These are phyloP conservation scores for Bellardia pandia DNA, from an alignment of 2,888 invertebrate genomes.

Conservation along the genomic window DNA sequence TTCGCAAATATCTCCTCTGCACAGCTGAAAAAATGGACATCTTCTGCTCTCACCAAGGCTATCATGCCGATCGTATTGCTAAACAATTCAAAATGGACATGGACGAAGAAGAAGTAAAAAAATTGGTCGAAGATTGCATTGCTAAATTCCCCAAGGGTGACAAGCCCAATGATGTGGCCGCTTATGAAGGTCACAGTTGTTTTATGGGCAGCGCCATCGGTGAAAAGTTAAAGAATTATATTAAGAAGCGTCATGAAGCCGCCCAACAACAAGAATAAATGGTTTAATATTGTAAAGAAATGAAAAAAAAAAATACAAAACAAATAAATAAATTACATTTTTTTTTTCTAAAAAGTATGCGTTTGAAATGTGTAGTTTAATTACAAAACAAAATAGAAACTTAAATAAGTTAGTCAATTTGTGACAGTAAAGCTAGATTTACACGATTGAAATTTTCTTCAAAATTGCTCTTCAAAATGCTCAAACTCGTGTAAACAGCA, in stretches of 20 bases:
- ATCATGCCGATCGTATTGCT: slow-evolving; percentile 80
- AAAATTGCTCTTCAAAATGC: too few relatives aligned
- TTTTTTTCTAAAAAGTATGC: not conserved
- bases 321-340: not conserved
- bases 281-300: not conserved
- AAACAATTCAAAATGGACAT: slow-evolving; percentile 82
- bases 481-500: too few relatives aligned
- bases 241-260: slow-evolving; percentile 77
- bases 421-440: too few relatives aligned
- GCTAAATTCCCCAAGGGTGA: slow-evolving; percentile 80
- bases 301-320: not conserved
- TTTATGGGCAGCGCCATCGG: slow-evolving; percentile 81
- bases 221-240: slow-evolving; percentile 78
- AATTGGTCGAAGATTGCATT: slow-evolving; percentile 79
- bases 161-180: slow-evolving; percentile 79
- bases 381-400: too few relatives aligned
- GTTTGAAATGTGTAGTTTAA: too few relatives aligned
- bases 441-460: too few relatives aligned
- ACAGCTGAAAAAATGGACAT: slow-evolving; percentile 79
- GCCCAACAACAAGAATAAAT: slow-evolving; percentile 43
- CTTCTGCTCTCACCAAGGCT: slow-evolving; percentile 79
- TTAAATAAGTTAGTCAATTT: too few relatives aligned
- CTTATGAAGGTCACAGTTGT: slow-evolving; percentile 82
- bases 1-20: slow-evolving; percentile 80
- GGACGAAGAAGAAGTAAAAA: slow-evolving; percentile 79